A percentile compares a stretch with the other conserved stretches of the same genome.
phyloP scores from a whole-genome alignment of 2,888 invertebrate species.

The Nephrotoma flavescens region DNA sequence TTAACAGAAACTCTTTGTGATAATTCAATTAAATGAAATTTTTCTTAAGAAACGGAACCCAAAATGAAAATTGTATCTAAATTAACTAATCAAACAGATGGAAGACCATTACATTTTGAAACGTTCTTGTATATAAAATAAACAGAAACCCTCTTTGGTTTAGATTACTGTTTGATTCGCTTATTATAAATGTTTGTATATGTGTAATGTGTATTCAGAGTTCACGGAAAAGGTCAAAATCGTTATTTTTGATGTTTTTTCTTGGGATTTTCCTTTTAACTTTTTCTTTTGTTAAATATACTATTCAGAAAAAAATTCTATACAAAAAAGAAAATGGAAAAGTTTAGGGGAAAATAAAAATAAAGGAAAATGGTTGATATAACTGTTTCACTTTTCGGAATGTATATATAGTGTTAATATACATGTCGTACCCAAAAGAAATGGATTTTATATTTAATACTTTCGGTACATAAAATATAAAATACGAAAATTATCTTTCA shows the following conservation, averaged over 20 bases:
- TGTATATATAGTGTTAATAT: neutral
- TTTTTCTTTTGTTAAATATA: neutral
- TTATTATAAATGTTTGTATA: neutral
- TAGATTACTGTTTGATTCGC: neutral
- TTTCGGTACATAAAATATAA: neutral
- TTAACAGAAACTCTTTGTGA: neutral
- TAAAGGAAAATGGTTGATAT: neutral
- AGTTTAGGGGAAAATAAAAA: neutral
- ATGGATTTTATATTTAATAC: neutral
- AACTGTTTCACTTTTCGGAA: neutral
- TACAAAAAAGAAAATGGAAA: neutral
- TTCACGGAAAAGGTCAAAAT: neutral
- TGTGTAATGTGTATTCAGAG: neutral
- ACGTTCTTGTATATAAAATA: neutral
- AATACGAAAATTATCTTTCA: neutral
- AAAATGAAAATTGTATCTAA: neutral
- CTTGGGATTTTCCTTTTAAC: neutral
- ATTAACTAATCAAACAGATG: neutral
- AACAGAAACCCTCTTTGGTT: neutral
- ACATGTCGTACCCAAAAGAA: neutral
- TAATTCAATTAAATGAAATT: neutral
- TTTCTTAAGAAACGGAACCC: neutral
- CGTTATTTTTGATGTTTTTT: neutral
- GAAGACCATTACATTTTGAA: neutral
- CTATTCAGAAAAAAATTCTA: neutral